phyloP scores from a whole-genome alignment of 2,888 invertebrate genomes.

The Orchesella flavescens region DNA sequence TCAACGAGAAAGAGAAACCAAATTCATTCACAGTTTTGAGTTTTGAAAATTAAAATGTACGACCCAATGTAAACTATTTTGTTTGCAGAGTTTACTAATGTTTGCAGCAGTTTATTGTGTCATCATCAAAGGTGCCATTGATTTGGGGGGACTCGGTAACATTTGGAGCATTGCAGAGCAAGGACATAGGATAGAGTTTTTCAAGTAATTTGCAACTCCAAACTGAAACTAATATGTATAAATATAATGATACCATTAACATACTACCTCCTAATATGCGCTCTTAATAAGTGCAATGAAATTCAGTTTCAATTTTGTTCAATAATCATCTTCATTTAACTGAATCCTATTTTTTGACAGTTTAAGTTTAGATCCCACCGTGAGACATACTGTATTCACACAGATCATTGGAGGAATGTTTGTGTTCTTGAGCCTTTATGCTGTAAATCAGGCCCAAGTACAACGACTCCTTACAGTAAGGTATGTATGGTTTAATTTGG shows the following conservation, averaged over 20 bases:
- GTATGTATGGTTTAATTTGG: slow-evolving; percentile 71
- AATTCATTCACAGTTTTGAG: too few species aligned
- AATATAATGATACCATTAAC: background rate
- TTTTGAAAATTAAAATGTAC: background rate
- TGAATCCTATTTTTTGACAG: slow-evolving; percentile 75
- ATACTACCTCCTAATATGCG: too few species aligned
- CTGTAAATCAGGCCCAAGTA: slow-evolving; percentile 88
- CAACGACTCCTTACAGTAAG: slow-evolving; percentile 76
- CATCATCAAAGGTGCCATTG: slow-evolving; percentile 82
- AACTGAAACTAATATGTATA: background rate
- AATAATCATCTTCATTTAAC: background rate
- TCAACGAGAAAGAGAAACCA: background rate
- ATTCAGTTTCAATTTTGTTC: background rate
- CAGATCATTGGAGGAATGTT: slow-evolving; percentile 86
- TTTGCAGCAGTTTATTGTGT: slow-evolving; percentile 87
- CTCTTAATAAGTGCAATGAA: background rate
- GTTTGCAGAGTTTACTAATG: slow-evolving; percentile 82
- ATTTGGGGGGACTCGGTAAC: slow-evolving; percentile 81
- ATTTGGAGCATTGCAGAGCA: slow-evolving; percentile 82
- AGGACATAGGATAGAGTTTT: slow-evolving; percentile 81
- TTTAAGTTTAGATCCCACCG: slow-evolving; percentile 85
- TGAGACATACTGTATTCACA: slow-evolving; percentile 88
- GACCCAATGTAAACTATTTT: background rate
- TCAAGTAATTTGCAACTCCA: slow-evolving; percentile 73
- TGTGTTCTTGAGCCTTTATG: slow-evolving; percentile 87